Base-by-base conservation (phyloP, 2,113 vertebrate species). In the Beaufortia kweichowensis region DNA sequence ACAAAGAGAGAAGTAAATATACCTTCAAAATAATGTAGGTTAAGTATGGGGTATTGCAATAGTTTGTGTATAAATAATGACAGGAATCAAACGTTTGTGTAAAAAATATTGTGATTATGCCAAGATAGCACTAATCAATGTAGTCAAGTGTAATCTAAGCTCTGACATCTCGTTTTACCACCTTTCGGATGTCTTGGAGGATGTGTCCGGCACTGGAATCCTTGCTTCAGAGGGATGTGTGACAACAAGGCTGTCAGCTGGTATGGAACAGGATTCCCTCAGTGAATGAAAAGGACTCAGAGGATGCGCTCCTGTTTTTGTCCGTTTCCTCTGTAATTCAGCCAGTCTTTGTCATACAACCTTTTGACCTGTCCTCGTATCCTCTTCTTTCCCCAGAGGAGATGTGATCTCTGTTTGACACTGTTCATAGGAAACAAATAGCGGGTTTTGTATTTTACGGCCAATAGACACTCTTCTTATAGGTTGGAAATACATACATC, bases 121-220 rank as follows among this genome's bases (percentile, higher is more conserved):
- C 31, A 31, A 31, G 41, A 61, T 29, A 21, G 26, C 11, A 21
- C 15, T 31, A 11, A 31, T 62, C 4, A 31, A 17, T 60, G 62
- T 43, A 26, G 29, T 14, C 4, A 46, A 26, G 14, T 62, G 53
- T 61, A 70, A 75, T 65, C 43, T 59, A 59, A 75, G 12, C 64
- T 35, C 77, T 81, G 59, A 10, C 65, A 65, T 79, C 82, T 81
- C 70, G 63, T 72, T 57, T 69, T 76, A 64, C 67, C 56, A 80
- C 56, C 28, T 53, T 78, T 39, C 24, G 28, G 59, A 53, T 43
- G 78, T 83, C 79, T 72, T 43, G 75, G 80, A 88, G 90, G 90
- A 91, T 90, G 86, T 89, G 83, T 87, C 86, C 69, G 77, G 80
- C 82, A 59, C 87, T 89, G 88, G 90, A 89, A 91, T 89, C 88